Evolutionary conservation across 2,888 invertebrate species (phyloP).

Genomic region (Pachymerium ferrugineum): DNA sequence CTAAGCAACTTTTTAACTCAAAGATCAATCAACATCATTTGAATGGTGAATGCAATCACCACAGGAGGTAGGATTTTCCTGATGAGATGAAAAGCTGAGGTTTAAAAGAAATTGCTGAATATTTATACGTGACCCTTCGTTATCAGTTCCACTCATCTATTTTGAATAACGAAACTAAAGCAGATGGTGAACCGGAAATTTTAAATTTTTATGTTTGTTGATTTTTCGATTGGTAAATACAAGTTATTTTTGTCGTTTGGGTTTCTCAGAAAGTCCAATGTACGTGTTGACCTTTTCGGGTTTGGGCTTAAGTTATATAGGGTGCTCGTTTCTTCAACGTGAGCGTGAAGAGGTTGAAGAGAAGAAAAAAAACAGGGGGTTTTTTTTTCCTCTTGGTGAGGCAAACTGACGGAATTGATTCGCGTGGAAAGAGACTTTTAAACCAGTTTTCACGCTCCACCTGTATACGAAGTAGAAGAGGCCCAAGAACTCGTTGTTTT

Average conservation of each 20-base stretch:
- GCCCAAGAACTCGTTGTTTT: background rate
- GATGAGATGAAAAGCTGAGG: background rate
- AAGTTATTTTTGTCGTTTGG: too few species aligned
- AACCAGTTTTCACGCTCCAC: background rate
- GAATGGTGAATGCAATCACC: background rate
- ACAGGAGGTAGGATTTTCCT: background rate
- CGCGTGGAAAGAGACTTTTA: too few species aligned
- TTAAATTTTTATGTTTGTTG: background rate
- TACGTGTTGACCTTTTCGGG: too few species aligned
- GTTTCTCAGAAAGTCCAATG: too few species aligned
- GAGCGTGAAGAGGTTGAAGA: too few species aligned
- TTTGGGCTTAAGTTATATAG: too few species aligned
- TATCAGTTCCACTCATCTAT: background rate
- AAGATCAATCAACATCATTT: background rate
- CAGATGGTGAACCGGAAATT: background rate
- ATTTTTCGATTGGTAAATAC: too few species aligned
- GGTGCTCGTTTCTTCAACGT: too few species aligned
- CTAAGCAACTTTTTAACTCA: background rate
- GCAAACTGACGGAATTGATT: too few species aligned
- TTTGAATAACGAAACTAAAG: background rate
- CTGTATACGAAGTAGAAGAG: background rate
- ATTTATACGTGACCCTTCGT: background rate
- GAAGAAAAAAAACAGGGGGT: too few species aligned
- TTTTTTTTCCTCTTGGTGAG: too few species aligned
- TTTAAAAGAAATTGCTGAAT: background rate